A percentile compares a stretch with the other conserved stretches of the same genome.
Conservation (phyloP, 2,797 vertebrate species). For the Alectoris magna region DNA sequence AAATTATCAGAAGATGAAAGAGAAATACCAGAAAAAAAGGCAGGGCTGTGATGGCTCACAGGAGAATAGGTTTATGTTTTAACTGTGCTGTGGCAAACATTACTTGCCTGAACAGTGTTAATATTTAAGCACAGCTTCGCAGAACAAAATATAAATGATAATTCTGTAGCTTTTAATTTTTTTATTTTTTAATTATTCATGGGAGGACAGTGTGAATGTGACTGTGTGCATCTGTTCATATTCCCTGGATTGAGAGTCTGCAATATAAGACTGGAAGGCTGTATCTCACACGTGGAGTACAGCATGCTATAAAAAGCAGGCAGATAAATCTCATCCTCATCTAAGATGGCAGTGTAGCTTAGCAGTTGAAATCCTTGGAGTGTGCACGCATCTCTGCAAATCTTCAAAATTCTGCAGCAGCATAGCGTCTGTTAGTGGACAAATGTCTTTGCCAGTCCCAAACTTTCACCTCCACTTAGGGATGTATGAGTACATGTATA, state of each 20-base stretch:
- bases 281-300: not conserved
- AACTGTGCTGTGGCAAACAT: not conserved
- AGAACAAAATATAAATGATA: not conserved
- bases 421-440: not conserved
- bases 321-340: not conserved
- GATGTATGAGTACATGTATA: accelerated
- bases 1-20: not conserved
- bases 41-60: not conserved
- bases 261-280: not conserved
- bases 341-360: not conserved
- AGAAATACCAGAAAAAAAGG: not conserved
- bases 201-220: not conserved
- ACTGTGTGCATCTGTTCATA: not conserved
- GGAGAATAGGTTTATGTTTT: not conserved
- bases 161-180: not conserved
- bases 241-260: not conserved
- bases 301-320: not conserved
- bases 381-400: not conserved
- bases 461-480: not conserved
- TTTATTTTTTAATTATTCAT: not conserved
- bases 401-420: not conserved
- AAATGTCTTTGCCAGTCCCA: not conserved
- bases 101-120: not conserved
- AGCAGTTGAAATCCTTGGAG: not conserved
- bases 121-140: not conserved